A percentile compares a stretch with the other conserved stretches of the same genome.
phyloP scores from a whole-genome alignment of 2,888 invertebrate genomes.

The Biston stratarius region DNA sequence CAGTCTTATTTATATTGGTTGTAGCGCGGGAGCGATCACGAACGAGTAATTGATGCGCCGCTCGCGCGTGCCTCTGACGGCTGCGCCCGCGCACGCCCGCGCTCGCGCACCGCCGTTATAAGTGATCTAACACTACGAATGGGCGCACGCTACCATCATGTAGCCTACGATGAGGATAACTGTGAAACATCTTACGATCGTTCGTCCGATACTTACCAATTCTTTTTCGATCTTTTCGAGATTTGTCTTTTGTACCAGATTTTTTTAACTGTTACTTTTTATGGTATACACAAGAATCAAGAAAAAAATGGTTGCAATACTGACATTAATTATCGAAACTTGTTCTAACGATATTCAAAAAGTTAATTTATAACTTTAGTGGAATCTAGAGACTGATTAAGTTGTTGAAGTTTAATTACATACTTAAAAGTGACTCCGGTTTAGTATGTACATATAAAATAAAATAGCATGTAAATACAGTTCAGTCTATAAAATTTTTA shows the following conservation, averaged over 20 bases:
- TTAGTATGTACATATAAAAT: slow-evolving; percentile 13
- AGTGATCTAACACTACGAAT: slow-evolving; percentile 61
- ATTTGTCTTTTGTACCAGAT: neutral
- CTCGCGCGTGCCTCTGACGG: slow-evolving; percentile 67
- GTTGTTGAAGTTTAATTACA: slow-evolving; percentile 35
- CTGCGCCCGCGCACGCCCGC: slow-evolving; percentile 52
- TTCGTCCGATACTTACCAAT: neutral
- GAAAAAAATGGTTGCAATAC: neutral
- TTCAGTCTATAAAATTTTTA: slow-evolving; percentile 10
- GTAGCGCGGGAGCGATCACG: slow-evolving; percentile 84
- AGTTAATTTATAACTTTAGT: slow-evolving; percentile 32
- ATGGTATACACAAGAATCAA: neutral
- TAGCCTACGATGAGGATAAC: slow-evolving; percentile 36
- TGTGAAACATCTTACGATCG: slow-evolving; percentile 20
- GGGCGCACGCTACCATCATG: slow-evolving; percentile 59
- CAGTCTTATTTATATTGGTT: slow-evolving; percentile 82
- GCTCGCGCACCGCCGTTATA: slow-evolving; percentile 57
- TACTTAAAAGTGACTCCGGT: slow-evolving; percentile 29
- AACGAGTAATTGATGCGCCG: slow-evolving; percentile 82
- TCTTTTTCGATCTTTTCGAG: neutral
- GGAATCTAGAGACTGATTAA: slow-evolving; percentile 36
- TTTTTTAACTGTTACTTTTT: neutral
- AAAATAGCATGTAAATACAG: neutral
- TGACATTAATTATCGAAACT: neutral
- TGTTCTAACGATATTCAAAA: slow-evolving; percentile 26